Conservation (phyloP, 64 coral and sea anemone species). For the Montipora capricornis region DNA sequence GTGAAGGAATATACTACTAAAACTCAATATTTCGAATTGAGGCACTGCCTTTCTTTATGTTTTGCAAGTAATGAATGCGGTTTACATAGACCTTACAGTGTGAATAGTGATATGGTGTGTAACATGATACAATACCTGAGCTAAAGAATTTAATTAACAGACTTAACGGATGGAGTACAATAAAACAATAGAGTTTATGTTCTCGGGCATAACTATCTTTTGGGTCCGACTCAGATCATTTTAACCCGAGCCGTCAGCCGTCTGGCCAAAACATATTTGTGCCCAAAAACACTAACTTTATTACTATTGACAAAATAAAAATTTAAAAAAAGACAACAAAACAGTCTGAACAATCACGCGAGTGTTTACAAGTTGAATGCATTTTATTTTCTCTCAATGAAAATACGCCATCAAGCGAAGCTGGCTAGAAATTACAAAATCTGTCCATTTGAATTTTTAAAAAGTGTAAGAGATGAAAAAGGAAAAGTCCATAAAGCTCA, state of each 20-base stretch:
- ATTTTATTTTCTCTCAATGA: background rate
- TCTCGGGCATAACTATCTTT: constrained; percentile 48
- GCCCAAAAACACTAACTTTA: constrained; percentile 3
- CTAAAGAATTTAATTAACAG: too few species aligned
- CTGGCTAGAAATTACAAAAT: background rate
- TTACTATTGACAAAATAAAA: background rate
- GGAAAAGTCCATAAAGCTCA: background rate
- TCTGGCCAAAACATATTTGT: constrained; percentile 31
- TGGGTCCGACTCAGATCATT: constrained; percentile 52
- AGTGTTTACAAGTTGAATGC: background rate
- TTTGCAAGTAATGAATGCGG: too few species aligned
- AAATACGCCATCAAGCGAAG: background rate
- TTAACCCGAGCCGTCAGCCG: background rate
- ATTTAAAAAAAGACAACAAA: background rate
- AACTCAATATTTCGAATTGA: too few species aligned
- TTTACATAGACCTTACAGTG: too few species aligned
- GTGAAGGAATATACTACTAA: too few species aligned
- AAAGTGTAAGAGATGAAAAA: background rate
- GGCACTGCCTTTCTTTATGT: too few species aligned
- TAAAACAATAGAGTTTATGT: constrained; percentile 59
- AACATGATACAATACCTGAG: too few species aligned
- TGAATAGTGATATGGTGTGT: too few species aligned
- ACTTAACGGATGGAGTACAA: background rate
- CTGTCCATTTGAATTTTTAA: background rate
- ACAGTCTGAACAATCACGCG: background rate